A percentile compares a stretch with the other conserved stretches of the same genome.
These are phyloP conservation scores for Oceanodroma tethys DNA, from an alignment of 2,113 vertebrate genomes.

Conservation along the genomic window DNA sequence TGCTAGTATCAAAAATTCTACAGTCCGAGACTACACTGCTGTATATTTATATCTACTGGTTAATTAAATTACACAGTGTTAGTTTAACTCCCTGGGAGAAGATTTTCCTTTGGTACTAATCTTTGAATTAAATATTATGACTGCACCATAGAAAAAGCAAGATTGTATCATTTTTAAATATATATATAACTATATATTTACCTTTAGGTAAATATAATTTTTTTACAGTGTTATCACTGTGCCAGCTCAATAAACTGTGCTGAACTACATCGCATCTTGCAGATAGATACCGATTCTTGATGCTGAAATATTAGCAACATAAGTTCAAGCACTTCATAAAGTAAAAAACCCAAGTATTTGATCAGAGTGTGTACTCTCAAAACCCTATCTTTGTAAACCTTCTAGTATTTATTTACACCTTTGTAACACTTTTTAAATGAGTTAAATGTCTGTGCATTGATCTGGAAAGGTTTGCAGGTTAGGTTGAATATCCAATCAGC, in stretches of 20 bases:
- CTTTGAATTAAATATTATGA: neutral
- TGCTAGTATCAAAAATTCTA: neutral
- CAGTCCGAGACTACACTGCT: neutral
- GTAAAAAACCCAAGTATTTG: neutral
- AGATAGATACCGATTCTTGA: neutral
- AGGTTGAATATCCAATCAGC: neutral
- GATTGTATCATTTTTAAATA: neutral
- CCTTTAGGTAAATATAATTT: neutral
- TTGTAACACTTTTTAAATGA: neutral
- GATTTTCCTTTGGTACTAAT: neutral
- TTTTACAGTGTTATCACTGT: neutral
- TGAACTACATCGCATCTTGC: neutral
- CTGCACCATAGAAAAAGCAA: neutral
- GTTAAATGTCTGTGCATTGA: neutral
- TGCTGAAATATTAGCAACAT: neutral
- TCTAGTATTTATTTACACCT: neutral
- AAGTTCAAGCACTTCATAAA: neutral
- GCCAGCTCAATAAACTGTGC: neutral
- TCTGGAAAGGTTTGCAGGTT: neutral
- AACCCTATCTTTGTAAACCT: neutral
- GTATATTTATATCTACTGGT: neutral
- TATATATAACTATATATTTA: neutral
- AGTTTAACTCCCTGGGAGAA: neutral
- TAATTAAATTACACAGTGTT: slow-evolving; percentile 49
- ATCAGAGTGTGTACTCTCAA: neutral